phyloP scores from a whole-genome alignment of 1,140 invertebrate species.

The Acromyrmex heyeri region DNA sequence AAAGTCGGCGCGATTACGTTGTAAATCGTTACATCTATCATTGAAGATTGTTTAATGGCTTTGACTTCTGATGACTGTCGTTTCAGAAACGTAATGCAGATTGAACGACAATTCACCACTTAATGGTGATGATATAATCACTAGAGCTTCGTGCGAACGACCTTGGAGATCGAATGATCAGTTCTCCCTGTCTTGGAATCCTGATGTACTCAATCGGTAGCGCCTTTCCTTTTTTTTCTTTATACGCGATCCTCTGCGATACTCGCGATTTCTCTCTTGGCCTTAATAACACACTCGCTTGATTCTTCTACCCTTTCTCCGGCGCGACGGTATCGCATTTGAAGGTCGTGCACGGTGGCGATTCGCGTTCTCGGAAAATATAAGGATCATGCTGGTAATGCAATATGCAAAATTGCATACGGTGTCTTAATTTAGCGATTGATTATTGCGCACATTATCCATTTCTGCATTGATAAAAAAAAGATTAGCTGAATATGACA shows the following conservation, averaged over 20 bases:
- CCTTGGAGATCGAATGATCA: constrained; percentile 15
- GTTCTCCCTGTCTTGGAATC: background rate
- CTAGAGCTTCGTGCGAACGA: constrained; percentile 3
- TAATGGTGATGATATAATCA: constrained; percentile 48
- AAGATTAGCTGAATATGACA: no score
- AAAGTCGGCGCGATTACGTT: background rate
- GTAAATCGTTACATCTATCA: background rate
- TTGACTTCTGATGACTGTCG: background rate
- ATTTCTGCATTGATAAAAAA: background rate
- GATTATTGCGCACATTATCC: background rate
- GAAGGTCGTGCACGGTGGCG: constrained; percentile 22
- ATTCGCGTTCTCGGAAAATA: background rate
- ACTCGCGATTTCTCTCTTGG: constrained; percentile 58
- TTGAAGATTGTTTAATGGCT: constrained; percentile 2
- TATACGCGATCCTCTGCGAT: background rate
- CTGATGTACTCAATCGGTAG: background rate
- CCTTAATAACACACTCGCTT: constrained; percentile 42
- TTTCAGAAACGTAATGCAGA: background rate
- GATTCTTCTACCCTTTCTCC: constrained; percentile 55
- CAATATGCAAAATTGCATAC: constrained; percentile 5
- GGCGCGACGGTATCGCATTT: background rate
- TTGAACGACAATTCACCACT: constrained; percentile 1
- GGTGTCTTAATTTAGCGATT: background rate
- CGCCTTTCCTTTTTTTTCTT: constrained; percentile 18
- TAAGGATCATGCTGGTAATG: background rate